Base-by-base conservation (phyloP, 1,140 invertebrate species). In the Drosophila ohnishii region DNA sequence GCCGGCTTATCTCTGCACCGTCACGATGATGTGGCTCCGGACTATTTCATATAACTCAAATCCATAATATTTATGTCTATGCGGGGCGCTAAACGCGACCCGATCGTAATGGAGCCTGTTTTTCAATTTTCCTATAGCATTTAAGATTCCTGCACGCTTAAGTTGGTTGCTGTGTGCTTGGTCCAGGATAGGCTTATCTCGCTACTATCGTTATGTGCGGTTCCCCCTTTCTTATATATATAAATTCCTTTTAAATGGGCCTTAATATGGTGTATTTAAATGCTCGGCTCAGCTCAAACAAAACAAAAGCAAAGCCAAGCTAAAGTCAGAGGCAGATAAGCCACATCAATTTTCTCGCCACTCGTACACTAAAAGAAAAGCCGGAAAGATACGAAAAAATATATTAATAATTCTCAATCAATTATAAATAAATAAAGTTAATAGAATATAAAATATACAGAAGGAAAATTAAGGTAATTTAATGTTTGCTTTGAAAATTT, bases 251-350 rank as follows among this genome's bases (percentile, higher is more conserved):
- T 78, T 79, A 75, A 84, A 63, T 75, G 61, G 30, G 5, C 80
- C 58, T 70, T 81, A 67, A 71, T 71, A 81, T 70, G 69, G 65
- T 67, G 75, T 74, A 70, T 70, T 85, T 67, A 85, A 84, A 80
- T 37, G 32, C 32, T 51, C 58, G 6, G 30, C 16, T 57, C 57
- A 80, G 75, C 75, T 84, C 34, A 60, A 65, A 64, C 67, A 69
- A 81, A 78, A 58, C 48, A 69, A 69, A 53, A 64, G 40, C 61
- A 61, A 78, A 63, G 37, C 45, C 66, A 44, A 63, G 47, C 16
- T n/a, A 16, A 40, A 44, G 50, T 14, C 61, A 16, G 14, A 39
- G 1, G 9, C 60, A 63, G 78, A 85, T 85, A 86, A 85, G 53
- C 51, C 40, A 16, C n/a, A 22, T 19, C 44, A 34, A 44, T 64